Base-by-base conservation (phyloP, 37 sponge, comb jelly and placozoan genomes). In the Halichondria panicea region DNA sequence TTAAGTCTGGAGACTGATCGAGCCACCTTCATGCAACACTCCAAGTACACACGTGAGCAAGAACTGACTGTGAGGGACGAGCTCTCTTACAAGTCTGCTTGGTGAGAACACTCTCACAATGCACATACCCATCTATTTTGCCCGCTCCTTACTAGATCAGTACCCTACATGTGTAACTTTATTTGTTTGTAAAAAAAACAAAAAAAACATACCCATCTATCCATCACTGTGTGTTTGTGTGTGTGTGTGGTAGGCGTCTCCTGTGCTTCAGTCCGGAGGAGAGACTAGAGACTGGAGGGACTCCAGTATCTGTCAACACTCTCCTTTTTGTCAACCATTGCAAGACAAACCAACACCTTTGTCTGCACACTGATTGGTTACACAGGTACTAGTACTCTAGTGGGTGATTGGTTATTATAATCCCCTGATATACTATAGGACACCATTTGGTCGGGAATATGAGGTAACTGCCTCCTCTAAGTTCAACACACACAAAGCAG, bases 261-360 rank as follows among this genome's bases (percentile, higher is more conserved):
- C 70, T 87, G 59, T 87, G 91, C 60, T 90, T 90, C 63, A 77
- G 82, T 3, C 88, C 76, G 19, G 78, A 83, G 52, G 91, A 90
- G 3, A 89, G 97, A 37, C 68, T 96, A 32, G 94, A 93, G n/a
- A 76, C 65, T 35, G 91, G 87, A 57, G 97, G 94, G 37, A 72
- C 76, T 25, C 91, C 97, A 63, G 91, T 96, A 38, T 84, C 84
- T 0, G 93, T 92, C 39, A 89, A 87, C 60, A 15, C 55, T 1
- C 5, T 31, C n/a, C 12, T 98, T n/a, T 63, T 98, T 30, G 68
- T 98, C 66, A 98, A 93, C 66, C 99, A 98, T 62, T 93, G 91
- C 41, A 98, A 93, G 70, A 95, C 99, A 13, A 98, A 98, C 78
- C 91, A 95, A 44, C 57, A 93, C 67, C 76, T 98, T 55, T 81